Base-by-base conservation (phyloP, 2,888 invertebrate genomes). In the Athalia circularis region DNA sequence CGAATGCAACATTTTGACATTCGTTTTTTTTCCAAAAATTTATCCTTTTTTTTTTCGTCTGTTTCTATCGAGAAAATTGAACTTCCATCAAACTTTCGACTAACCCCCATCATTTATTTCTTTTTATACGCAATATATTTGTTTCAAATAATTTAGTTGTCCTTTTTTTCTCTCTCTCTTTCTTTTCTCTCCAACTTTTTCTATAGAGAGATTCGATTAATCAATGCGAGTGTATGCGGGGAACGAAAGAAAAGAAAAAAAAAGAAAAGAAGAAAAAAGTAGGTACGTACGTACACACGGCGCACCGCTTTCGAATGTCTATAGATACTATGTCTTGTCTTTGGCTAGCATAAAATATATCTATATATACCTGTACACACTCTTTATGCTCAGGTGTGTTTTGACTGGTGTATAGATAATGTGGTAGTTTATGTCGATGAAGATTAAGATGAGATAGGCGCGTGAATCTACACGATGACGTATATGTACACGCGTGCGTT, bases 251-350 rank as follows among this genome's bases (percentile, higher is more conserved):
- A n/a, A n/a, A n/a, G n/a, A n/a, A 29, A 29, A 29, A 29, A 0
- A 29, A 29, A 29, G 2, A 29, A 2, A 29, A 29, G 29, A 29
- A 29, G 29, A 29, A 29, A 29, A 29, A 29, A 29, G n/a, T 29
- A 29, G 29, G 29, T 29, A 29, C 29, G 29, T 29, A 29, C 29
- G 54, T 54, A 9, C 7, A 5, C n/a, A 47, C 72, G 47, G 3
- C 62, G n/a, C 59, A 72, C 72, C 72, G 59, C 72, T 72, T 72
- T 72, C 72, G 57, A 72, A 72, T 72, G 52, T 72, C 13, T 59
- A 29, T 29, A 29, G 29, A 29, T 29, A 29, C 29, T 29, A 29
- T 59, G 13, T 72, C 57, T 72, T 9, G 11, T 29, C 29, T 29
- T 29, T 29, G 29, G 29, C 29, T 29, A 29, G 29, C 29, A 29